phyloP scores from a whole-genome alignment of 2,113 vertebrate species.

The Pontoporia blainvillei region DNA sequence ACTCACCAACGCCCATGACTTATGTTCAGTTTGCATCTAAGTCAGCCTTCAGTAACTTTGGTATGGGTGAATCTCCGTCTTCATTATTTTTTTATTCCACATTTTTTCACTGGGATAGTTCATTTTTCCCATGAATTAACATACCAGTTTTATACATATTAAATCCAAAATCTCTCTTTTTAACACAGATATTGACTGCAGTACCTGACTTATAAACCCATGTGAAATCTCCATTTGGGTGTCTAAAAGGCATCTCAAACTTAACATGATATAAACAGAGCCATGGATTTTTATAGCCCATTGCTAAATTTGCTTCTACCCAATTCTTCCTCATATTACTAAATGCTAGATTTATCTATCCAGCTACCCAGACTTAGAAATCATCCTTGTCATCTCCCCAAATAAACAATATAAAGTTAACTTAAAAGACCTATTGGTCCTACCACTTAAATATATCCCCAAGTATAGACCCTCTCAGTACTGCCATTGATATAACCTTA shows the following conservation, averaged over 20 bases:
- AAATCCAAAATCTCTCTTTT: background rate
- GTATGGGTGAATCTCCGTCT: background rate
- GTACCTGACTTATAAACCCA: background rate
- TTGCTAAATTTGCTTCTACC: background rate
- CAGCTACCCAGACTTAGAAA: background rate
- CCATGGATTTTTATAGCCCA: background rate
- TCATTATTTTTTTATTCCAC: background rate
- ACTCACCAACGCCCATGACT: background rate
- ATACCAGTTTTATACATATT: background rate
- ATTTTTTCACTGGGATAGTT: background rate
- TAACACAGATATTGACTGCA: background rate
- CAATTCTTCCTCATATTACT: background rate
- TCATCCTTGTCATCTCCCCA: background rate
- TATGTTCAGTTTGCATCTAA: background rate
- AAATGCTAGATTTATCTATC: background rate
- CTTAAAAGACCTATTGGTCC: background rate
- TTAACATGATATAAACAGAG: background rate
- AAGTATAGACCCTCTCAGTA: background rate
- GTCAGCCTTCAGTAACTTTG: background rate
- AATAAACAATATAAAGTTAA: background rate
- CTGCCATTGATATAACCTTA: background rate
- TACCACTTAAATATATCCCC: background rate
- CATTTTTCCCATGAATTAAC: background rate
- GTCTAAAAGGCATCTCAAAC: background rate
- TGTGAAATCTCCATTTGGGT: background rate